Conservation (phyloP, 2,113 vertebrate species). For the Nipponia nippon region DNA sequence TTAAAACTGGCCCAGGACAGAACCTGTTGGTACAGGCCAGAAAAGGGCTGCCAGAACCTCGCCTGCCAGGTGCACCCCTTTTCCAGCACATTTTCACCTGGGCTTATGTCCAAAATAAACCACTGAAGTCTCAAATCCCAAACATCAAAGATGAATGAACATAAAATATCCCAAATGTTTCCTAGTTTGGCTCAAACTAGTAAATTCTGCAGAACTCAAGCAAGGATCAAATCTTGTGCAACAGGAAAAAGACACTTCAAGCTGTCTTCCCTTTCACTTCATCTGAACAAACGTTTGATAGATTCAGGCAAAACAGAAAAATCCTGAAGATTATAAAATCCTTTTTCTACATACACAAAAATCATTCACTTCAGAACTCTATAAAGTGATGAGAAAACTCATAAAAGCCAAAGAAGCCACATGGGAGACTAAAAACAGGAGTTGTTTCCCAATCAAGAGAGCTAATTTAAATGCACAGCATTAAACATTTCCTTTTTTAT, state of each 20-base stretch:
- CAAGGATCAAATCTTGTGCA: neutral
- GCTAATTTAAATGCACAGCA: neutral
- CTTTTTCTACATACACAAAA: neutral
- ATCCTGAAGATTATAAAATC: neutral
- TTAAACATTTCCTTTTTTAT: neutral
- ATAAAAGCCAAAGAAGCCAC: neutral
- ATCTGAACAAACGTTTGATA: neutral
- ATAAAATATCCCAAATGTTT: neutral
- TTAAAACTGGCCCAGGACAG: neutral
- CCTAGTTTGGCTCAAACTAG: neutral
- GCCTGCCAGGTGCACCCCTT: slow-evolving; percentile 26
- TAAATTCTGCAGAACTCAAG: neutral
- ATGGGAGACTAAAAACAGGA: neutral
- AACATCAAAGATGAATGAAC: neutral
- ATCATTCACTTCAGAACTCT: neutral
- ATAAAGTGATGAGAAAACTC: neutral
- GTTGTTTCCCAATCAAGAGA: neutral
- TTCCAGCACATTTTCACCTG: slow-evolving; percentile 30
- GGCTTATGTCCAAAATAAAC: slow-evolving; percentile 33
- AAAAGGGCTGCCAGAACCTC: neutral
- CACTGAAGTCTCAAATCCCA: neutral
- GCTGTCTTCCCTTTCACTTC: neutral
- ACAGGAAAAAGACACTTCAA: slow-evolving; percentile 19
- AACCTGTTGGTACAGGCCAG: neutral
- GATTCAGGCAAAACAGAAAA: slow-evolving; percentile 1